phyloP scores from a whole-genome alignment of 2,888 invertebrate species.

The Pseudoips prasinana region DNA sequence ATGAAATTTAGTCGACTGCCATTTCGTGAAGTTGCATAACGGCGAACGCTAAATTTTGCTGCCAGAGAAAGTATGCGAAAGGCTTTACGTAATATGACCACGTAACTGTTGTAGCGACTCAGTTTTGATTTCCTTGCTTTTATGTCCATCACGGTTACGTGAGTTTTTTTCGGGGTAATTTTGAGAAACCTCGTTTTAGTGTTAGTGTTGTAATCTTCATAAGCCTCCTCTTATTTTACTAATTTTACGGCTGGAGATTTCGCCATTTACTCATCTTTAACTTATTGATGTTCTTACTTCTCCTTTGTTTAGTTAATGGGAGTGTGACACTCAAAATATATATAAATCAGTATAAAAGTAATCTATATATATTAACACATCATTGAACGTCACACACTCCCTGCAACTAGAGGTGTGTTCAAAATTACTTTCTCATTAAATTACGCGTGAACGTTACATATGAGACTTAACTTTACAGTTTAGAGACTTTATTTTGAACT shows the following conservation, averaged over 20 bases:
- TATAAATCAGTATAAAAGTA: no score
- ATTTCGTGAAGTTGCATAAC: constrained; percentile 73
- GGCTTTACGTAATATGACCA: constrained; percentile 72
- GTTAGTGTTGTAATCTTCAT: constrained; percentile 27
- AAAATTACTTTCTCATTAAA: no score
- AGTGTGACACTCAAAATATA: no score
- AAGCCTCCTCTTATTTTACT: constrained; percentile 14
- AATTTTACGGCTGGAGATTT: constrained; percentile 6
- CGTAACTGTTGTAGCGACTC: constrained; percentile 72
- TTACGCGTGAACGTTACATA: no score
- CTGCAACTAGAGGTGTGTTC: no score
- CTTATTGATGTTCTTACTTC: not conserved
- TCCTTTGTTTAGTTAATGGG: no score
- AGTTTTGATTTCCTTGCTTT: constrained; percentile 80
- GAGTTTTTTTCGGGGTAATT: constrained; percentile 59
- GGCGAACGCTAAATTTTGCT: constrained; percentile 79
- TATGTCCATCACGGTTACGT: constrained; percentile 73
- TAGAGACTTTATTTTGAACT: no score
- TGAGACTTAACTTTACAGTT: no score
- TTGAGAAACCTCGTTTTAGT: constrained; percentile 45
- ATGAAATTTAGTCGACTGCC: constrained; percentile 79
- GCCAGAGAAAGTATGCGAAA: constrained; percentile 82
- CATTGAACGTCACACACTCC: no score
- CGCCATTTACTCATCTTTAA: constrained; percentile 4
- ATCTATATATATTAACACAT: no score